phyloP scores from a whole-genome alignment of 2,113 vertebrate species.

The Patagioenas fasciata region DNA sequence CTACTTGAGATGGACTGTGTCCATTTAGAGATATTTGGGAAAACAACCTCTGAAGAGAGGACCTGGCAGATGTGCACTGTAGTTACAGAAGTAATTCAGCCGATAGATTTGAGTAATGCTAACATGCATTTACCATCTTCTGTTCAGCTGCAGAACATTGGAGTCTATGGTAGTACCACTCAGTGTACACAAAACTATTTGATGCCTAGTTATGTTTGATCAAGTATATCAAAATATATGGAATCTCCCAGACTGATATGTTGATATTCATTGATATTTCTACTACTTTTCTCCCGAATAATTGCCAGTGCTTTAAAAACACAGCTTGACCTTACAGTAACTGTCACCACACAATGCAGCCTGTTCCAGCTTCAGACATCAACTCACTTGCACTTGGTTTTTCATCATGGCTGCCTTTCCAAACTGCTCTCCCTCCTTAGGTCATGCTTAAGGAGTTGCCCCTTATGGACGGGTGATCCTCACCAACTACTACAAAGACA shows the following conservation, averaged over 20 bases:
- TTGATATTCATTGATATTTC: neutral
- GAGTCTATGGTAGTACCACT: neutral
- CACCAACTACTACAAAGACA: accelerated
- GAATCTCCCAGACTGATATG: neutral
- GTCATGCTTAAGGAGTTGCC: neutral
- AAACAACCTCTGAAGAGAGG: neutral
- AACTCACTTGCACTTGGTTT: neutral
- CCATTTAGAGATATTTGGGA: neutral
- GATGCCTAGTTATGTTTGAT: neutral
- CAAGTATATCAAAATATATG: neutral
- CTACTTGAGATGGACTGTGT: neutral
- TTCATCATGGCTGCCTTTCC: neutral
- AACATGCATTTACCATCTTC: neutral
- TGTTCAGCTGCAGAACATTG: neutral
- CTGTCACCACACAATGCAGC: accelerated
- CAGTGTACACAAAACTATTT: neutral
- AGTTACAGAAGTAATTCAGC: neutral
- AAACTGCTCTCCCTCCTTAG: neutral
- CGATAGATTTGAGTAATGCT: neutral
- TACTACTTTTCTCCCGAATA: neutral
- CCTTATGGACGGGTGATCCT: neutral
- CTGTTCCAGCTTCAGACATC: neutral
- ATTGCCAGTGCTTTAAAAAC: neutral
- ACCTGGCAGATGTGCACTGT: neutral
- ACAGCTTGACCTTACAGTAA: neutral